These are phyloP conservation scores for Artibeus jamaicensis DNA, from an alignment of 2,797 vertebrate species.

Conservation along the genomic window DNA sequence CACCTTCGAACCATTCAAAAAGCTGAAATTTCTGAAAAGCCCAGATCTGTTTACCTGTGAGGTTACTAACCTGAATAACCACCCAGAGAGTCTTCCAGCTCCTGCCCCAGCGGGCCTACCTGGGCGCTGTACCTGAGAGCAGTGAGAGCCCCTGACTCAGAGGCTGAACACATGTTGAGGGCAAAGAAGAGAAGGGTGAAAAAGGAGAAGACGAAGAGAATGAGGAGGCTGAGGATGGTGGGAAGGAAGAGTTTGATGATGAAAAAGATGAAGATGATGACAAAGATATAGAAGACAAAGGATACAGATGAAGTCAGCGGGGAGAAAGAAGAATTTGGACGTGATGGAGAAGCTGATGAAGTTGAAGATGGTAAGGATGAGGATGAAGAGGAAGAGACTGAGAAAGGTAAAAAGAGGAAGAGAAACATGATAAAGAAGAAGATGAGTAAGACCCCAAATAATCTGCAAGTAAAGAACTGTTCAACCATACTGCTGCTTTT, in stretches of 20 bases:
- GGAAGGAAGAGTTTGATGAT: background rate
- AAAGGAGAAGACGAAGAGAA: no score
- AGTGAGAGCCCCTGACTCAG: background rate
- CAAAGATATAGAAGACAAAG: background rate
- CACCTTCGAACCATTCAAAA: slow-evolving; percentile 91
- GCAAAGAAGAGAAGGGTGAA: background rate
- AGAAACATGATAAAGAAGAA: slow-evolving; percentile 90
- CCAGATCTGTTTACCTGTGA: background rate
- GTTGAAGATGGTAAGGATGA: background rate
- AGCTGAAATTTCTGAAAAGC: background rate
- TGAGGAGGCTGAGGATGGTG: background rate
- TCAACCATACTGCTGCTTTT: no score
- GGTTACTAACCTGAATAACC: background rate
- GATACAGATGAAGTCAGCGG: background rate
- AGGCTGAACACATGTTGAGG: background rate
- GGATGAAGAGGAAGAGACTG: slow-evolving; percentile 84
- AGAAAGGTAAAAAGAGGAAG: slow-evolving; percentile 93
- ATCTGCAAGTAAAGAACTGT: slow-evolving; percentile 87
- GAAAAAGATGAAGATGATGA: background rate
- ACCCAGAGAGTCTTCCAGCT: background rate
- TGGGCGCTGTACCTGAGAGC: background rate
- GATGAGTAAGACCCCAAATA: slow-evolving; percentile 83
- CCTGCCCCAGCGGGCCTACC: background rate
- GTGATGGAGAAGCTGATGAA: background rate
- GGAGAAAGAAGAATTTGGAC: background rate